A percentile compares a stretch with the other conserved stretches of the same genome.
Evolutionary conservation across 1,140 invertebrate species (phyloP).

Genomic region (Pygmarrhopalites habei): DNA sequence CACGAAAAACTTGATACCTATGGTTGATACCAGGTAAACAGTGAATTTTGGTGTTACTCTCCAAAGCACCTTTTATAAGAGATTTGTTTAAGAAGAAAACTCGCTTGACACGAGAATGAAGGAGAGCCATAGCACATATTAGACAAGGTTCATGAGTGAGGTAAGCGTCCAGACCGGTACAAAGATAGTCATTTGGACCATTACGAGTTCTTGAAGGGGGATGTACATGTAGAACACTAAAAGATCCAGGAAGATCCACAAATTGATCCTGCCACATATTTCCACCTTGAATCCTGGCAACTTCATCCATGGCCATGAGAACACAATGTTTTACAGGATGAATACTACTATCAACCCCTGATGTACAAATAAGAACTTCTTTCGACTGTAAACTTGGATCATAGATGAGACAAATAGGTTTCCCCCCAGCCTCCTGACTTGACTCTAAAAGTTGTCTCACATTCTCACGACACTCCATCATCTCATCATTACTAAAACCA

Average conservation of each 20-base stretch:
- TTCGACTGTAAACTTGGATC: conserved; percentile 54
- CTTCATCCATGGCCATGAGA: conserved; percentile 77
- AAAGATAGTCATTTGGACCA: conserved; percentile 57
- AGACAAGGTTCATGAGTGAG: conserved; percentile 77
- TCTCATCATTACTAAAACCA: conserved; percentile 53
- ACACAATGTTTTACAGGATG: conserved; percentile 76
- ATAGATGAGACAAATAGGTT: conserved; percentile 56
- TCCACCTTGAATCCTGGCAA: conserved; percentile 71
- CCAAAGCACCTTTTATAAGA: conserved; percentile 56
- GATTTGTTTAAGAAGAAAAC: conserved; percentile 68
- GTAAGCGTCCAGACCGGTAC: conserved; percentile 82
- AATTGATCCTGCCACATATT: conserved; percentile 55
- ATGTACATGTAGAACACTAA: conserved; percentile 3
- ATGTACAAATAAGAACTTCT: conserved; percentile 59
- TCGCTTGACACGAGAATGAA: conserved; percentile 73
- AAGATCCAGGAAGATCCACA: not conserved
- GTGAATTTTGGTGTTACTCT: conserved; percentile 65
- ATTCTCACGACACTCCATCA: conserved; percentile 50
- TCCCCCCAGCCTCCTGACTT: conserved; percentile 43
- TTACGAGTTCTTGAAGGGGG: conserved; percentile 1
- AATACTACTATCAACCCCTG: conserved; percentile 45
- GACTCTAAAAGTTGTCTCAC: conserved; percentile 57
- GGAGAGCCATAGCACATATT: conserved; percentile 88
- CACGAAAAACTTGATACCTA: conserved; percentile 70
- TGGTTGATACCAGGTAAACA: conserved; percentile 75